A percentile compares a stretch with the other conserved stretches of the same genome.
phyloP scores from a whole-genome alignment of 1,140 invertebrate species.

The Drosophila tani region DNA sequence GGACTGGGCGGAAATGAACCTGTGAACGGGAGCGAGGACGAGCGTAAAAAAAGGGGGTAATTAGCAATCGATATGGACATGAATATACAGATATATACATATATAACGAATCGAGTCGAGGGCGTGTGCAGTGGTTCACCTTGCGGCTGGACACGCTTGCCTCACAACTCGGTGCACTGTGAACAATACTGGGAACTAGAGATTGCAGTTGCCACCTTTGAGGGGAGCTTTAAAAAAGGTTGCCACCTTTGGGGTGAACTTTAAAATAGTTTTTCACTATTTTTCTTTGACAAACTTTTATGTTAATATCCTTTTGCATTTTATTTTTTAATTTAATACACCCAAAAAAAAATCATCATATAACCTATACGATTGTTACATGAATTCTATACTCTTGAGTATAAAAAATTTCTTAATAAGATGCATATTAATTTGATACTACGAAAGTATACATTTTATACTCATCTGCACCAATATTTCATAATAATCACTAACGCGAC shows the following conservation, averaged over 20 bases:
- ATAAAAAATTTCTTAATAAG: too few relatives aligned
- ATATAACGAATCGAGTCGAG: constrained; percentile 36
- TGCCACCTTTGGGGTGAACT: neutral
- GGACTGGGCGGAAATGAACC: constrained; percentile 98
- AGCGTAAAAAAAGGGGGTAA: constrained; percentile 40
- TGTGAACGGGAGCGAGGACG: constrained; percentile 62
- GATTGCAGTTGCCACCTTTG: neutral
- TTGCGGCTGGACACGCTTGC: constrained; percentile 50
- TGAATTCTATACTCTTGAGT: too few relatives aligned
- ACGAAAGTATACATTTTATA: too few relatives aligned
- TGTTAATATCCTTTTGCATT: neutral
- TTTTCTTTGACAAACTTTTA: neutral
- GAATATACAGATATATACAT: constrained; percentile 8
- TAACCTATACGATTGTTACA: too few relatives aligned
- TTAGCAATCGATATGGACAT: constrained; percentile 32
- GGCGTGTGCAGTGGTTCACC: constrained; percentile 71
- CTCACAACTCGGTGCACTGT: constrained; percentile 21
- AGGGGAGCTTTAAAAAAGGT: neutral
- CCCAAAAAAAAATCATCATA: too few relatives aligned
- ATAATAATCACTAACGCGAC: too few relatives aligned
- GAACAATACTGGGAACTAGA: constrained; percentile 6
- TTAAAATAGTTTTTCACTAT: neutral
- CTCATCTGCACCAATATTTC: too few relatives aligned
- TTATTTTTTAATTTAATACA: neutral
- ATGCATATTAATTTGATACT: too few relatives aligned